Evolutionary conservation across 2,888 invertebrate genomes (phyloP).

Genomic region (Xestobium rufovillosum): DNA sequence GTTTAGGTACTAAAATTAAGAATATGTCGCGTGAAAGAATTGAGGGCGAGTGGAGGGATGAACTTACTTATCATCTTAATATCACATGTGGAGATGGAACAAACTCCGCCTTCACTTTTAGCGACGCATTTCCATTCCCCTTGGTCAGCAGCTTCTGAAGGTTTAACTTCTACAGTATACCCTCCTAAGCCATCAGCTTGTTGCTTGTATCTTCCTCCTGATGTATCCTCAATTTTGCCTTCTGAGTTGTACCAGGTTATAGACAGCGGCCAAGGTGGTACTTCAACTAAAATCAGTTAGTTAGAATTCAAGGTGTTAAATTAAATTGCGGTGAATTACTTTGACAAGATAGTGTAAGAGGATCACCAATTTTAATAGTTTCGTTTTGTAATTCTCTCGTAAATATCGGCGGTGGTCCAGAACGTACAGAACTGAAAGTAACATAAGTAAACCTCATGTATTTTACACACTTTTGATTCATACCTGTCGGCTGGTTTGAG

Average conservation of each 20-base stretch:
- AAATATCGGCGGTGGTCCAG: slow-evolving; percentile 72
- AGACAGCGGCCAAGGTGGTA: slow-evolving; percentile 78
- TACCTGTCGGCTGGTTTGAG: slow-evolving; percentile 62
- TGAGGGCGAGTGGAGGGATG: too few relatives aligned
- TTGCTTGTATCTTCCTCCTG: slow-evolving; percentile 56
- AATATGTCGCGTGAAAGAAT: too few relatives aligned
- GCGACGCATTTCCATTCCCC: slow-evolving; percentile 89
- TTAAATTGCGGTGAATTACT: slow-evolving; percentile 41
- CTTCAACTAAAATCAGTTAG: slow-evolving; percentile 55
- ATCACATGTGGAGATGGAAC: slow-evolving; percentile 66
- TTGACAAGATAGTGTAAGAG: slow-evolving; percentile 66
- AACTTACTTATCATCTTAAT: slow-evolving; percentile 71
- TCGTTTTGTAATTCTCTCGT: slow-evolving; percentile 66
- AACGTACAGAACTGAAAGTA: slow-evolving; percentile 44
- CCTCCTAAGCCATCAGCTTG: slow-evolving; percentile 79
- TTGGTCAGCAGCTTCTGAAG: slow-evolving; percentile 72
- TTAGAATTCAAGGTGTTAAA: not conserved
- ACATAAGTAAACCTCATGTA: too few relatives aligned
- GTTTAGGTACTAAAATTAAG: slow-evolving; percentile 69
- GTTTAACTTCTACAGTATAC: slow-evolving; percentile 66
- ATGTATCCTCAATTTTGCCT: slow-evolving; percentile 61
- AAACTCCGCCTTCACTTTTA: slow-evolving; percentile 64
- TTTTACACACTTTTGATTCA: slow-evolving; percentile 8
- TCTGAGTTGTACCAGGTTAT: slow-evolving; percentile 83
- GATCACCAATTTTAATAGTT: slow-evolving; percentile 71